phyloP scores from a whole-genome alignment of 2,113 vertebrate genomes.

The Mionectes macconnelli region DNA sequence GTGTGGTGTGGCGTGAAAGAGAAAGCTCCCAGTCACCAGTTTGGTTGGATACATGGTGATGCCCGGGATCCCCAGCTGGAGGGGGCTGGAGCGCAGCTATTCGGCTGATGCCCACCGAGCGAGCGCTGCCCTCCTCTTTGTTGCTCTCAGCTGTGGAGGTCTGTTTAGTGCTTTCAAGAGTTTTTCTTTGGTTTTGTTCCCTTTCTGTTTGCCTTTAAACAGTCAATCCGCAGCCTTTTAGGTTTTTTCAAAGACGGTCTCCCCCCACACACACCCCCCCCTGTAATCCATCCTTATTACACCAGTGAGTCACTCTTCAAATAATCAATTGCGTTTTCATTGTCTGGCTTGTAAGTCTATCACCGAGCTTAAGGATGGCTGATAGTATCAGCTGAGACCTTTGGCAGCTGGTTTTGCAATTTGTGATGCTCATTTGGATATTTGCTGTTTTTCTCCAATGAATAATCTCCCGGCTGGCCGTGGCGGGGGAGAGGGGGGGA shows the following conservation, averaged over 20 bases:
- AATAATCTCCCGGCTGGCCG: slow-evolving; percentile 48
- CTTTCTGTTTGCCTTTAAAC: slow-evolving; percentile 26
- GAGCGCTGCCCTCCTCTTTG: not conserved
- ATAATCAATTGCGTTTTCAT: slow-evolving; percentile 48
- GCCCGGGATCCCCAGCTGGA: not conserved
- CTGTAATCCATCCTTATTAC: slow-evolving; percentile 43
- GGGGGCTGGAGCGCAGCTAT: accelerated
- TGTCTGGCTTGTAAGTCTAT: slow-evolving; percentile 47
- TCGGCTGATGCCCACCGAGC: accelerated
- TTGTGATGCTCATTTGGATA: slow-evolving; percentile 4
- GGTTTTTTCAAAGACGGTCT: not conserved
- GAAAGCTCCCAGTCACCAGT: not conserved
- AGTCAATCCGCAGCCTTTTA: not conserved
- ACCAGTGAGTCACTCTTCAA: slow-evolving; percentile 51
- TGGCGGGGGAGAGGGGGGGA: not conserved
- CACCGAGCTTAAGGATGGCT: not conserved
- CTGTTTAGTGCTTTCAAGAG: not conserved
- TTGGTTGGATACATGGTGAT: not conserved
- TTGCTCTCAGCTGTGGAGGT: not conserved
- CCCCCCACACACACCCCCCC: accelerated
- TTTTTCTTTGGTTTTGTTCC: not conserved
- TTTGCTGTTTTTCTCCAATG: slow-evolving; percentile 6
- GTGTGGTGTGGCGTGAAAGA: accelerated
- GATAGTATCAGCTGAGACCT: slow-evolving; percentile 29
- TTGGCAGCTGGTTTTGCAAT: slow-evolving; percentile 53